Base-by-base conservation (phyloP, 2,797 vertebrate genomes). In the Oreochromis mossambicus region DNA sequence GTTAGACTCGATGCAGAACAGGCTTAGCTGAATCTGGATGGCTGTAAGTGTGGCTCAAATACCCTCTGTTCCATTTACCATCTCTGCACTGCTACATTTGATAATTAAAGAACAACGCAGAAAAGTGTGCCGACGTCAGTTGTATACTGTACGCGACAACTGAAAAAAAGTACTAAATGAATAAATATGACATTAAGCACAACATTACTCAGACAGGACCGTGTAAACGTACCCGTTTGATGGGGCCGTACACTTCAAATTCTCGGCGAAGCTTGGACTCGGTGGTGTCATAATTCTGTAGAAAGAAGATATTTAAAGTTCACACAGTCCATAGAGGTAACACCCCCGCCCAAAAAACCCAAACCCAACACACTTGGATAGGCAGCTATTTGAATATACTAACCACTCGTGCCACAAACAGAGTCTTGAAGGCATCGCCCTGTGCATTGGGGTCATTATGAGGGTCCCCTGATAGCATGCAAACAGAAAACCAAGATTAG, bases 181-280 rank as follows among this genome's bases (percentile, higher is more conserved):
- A 36, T 63, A 63, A 63, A 21, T n/a, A 3, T 5, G 19, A 63
- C 19, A 66, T 66, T 38, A 5, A 66, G 11, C 34, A 21, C 66
- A 70, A 38, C 66, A 14, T 43, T 0, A 43, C 7, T 15, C 38
- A 68, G 38, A 24, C 13, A 1, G 4, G 34, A 1, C 3, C 1
- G 3, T 73, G 24, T 0, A 19, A 46, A 73, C 41, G 29, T 95
- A 99, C 98, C 96, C 98, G 95, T 96, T 98, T 98, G 91, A 99
- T 98, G 79, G 98, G 98, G 58, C 98, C 98, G 26, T 99, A 99
- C 24, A 99, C 98, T 87, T 98, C 98, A 96, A 99, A 99, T 83
- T 99, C 98, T 70, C 98, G 96, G 2, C 98, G 97, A 84, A 99
- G 96, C 88, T 99, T 98, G 48, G 98, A 99, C 91, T 99, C 98